Percentiles rank a stretch among this genome's conserved stretches.
Conservation (phyloP, 2,113 vertebrate species). For the Neotragus pygmaeus region DNA sequence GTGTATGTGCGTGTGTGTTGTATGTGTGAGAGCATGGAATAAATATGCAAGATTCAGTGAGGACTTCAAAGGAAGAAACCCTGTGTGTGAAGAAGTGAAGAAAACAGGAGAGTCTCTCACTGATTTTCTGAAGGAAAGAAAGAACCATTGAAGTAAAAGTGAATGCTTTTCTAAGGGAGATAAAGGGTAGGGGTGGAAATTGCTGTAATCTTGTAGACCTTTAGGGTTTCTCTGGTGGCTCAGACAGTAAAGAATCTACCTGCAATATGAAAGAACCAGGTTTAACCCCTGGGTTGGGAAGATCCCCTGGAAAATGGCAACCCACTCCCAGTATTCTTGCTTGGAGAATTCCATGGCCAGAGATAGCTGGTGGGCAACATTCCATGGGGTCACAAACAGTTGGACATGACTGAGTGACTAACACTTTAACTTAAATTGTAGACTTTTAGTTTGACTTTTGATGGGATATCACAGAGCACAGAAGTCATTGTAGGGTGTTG, state of each 20-base stretch:
- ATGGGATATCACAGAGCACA: neutral
- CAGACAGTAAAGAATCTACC: neutral
- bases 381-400: neutral
- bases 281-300: neutral
- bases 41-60: neutral
- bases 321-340: neutral
- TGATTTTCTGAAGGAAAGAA: neutral
- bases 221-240: neutral
- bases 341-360: neutral
- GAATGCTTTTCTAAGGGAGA: neutral
- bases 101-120: fast-evolving
- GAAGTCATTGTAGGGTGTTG: neutral
- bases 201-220: neutral
- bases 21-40: neutral
- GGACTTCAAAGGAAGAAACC: neutral
- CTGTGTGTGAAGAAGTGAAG: neutral
- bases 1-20: neutral
- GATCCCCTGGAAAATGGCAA: neutral
- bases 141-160: neutral
- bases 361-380: neutral
- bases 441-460: neutral
- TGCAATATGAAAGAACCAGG: neutral
- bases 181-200: neutral
- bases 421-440: neutral
- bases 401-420: neutral